Base-by-base conservation (phyloP, 2,888 invertebrate genomes). In the Leucophenga montana region DNA sequence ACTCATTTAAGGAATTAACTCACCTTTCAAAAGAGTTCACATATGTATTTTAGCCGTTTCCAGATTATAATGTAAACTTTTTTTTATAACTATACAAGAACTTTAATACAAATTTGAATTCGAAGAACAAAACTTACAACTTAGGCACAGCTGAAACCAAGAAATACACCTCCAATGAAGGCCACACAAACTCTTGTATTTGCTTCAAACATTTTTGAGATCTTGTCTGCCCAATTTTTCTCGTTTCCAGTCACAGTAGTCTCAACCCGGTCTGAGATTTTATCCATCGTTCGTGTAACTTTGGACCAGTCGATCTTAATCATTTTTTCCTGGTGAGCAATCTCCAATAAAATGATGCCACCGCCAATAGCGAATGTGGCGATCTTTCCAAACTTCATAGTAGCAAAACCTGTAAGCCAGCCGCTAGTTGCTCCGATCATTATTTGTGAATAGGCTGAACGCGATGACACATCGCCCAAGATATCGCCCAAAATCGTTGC, bases 271-370 rank as follows among this genome's bases (percentile, higher is more conserved):
- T 95, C 95, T 67, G 93, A 92, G 14, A 96, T 93, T 89, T 94
- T 94, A 79, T 96, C 95, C 27, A 96, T 92, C 80, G 94, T 94
- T 82, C 92, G 93, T 79, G 94, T 93, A 22, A 98, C 92, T 90
- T 95, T 94, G 74, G 94, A 94, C 97, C 97, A 98, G 88, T 98
- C 96, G 72, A 96, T 92, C 84, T 94, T 94, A 70, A 98, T 94
- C 80, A 96, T 96, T n/a, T 97, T 97, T 85, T 96, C 95, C 86
- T 97, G 95, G 78, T 95, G 94, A 3, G 97, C 97, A 77, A 98
- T 91, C 90, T 98, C 94, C 75, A 97, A 88, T 73, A 97, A 89
- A 81, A 98, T 94, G 69, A 98, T 94, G 75, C 96, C 94, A 70
- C 97, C 95, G 71, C 98, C 98, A 74, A 97, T 90, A 9, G 96